Base-by-base conservation (phyloP, 2,888 invertebrate genomes). In the Tillus elongatus region DNA sequence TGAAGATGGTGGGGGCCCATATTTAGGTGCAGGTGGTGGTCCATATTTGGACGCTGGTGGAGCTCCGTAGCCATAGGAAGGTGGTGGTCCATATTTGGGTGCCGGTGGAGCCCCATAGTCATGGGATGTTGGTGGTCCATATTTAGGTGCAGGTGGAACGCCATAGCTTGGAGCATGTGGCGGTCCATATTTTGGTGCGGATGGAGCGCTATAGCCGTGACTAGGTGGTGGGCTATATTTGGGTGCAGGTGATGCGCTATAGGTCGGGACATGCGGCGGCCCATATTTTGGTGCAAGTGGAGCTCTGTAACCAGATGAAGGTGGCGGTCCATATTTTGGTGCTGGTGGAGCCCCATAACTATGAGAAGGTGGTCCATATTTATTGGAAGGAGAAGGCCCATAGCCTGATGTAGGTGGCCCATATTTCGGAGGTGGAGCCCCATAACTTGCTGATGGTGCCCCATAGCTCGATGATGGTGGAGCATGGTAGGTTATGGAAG, bases 11-110 rank as follows among this genome's bases (percentile, higher is more conserved):
- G 30, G 42, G 43, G 10, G 35, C 36, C 9, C 29, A 10, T 29
- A 29, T n/a, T 11, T 29, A n/a, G 33, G 37, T 2, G 44, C 43
- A n/a, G n/a, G 31, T 13, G 40, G 48, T 12, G 39, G 35, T 3
- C 47, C 47, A 37, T 44, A 48, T 8, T 36, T 35, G 10, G 37
- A 29, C 13, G 43, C 40, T 3, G 40, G 42, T 12, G 30, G 43
- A 43, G n/a, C 37, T 36, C n/a, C 32, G 10, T 32, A 32, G 13
- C 15, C 13, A 19, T 35, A 37, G 1, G 43, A 45, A n/a, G 43
- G 39, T n/a, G 36, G 26, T 1, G 40, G 30, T 6, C 41, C 27
- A 14, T 44, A 31, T 9, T 24, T 29, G 38, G 28, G 33, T 16
- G 42, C 33, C 19, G 45, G 44, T 16, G 50, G 47, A 8, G 41